Conservation (phyloP, 2,888 invertebrate species). For the Pilophorus perplexus region DNA sequence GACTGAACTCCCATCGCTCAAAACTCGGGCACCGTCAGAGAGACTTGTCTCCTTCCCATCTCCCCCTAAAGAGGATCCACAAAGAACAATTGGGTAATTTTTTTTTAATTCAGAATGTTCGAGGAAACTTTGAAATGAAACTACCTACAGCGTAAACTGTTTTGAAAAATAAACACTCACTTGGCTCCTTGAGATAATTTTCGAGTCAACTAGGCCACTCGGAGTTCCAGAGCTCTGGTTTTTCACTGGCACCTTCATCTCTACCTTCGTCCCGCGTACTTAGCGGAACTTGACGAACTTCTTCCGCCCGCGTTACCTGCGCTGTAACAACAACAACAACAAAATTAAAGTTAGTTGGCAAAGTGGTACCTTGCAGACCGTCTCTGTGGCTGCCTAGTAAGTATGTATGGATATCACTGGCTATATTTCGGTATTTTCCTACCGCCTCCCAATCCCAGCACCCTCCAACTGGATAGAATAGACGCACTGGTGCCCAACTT, state of each 20-base stretch:
- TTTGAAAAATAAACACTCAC: conserved; percentile 49
- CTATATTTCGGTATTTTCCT: no score
- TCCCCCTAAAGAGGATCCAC: not conserved
- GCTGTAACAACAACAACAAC: conserved; percentile 6
- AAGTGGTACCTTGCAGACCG: no score
- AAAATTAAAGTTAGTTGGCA: not conserved
- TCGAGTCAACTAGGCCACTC: conserved; percentile 98
- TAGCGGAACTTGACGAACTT: conserved; percentile 26
- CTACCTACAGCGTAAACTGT: not conserved
- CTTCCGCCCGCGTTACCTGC: conserved; percentile 31
- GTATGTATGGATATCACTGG: no score
- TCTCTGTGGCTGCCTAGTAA: no score
- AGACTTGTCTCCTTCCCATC: conserved; percentile 50
- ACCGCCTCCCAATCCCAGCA: no score
- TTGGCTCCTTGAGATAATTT: conserved; percentile 53
- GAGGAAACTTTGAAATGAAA: not conserved
- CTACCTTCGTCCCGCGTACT: conserved; percentile 56
- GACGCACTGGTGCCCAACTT: no score
- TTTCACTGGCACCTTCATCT: conserved; percentile 61
- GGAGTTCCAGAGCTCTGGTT: conserved; percentile 86
- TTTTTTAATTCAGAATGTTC: not conserved
- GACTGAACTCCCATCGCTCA: conserved; percentile 9
- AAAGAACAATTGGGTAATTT: no score
- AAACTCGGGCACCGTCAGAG: conserved; percentile 43
- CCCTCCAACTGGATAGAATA: no score